Conservation (phyloP, 2,888 invertebrate species). For the Icerya purchasi region DNA sequence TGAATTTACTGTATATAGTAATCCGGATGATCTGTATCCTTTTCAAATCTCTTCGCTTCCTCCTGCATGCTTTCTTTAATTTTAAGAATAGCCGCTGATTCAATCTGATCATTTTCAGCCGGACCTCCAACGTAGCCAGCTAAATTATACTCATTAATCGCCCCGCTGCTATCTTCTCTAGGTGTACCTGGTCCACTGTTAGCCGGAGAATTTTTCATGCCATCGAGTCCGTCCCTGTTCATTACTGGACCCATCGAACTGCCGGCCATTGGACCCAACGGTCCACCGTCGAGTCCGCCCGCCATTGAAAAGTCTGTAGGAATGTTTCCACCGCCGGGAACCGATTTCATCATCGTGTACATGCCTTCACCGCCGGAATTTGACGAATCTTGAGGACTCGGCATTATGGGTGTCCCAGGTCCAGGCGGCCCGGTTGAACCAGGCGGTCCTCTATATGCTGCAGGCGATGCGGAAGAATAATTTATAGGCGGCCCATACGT, state of each 20-base stretch:
- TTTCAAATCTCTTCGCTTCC: conserved; percentile 96
- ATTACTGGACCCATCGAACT: conserved; percentile 71
- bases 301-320: conserved; percentile 35
- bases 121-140: conserved; percentile 62
- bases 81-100: conserved; percentile 98
- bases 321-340: conserved; percentile 64
- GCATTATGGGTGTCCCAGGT: conserved; percentile 87
- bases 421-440: conserved; percentile 84
- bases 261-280: conserved; percentile 68
- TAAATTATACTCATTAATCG: conserved; percentile 89
- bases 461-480: conserved; percentile 90
- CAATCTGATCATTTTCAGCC: conserved; percentile 78
- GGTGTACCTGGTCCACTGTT: conserved; percentile 87
- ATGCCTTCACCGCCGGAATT: conserved; percentile 70
- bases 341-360: conserved; percentile 93
- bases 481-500: conserved; percentile 86
- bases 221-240: conserved; percentile 83
- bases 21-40: conserved; percentile 90
- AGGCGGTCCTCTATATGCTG: conserved; percentile 85
- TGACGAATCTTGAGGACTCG: conserved; percentile 56
- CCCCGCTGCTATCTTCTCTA: conserved; percentile 78
- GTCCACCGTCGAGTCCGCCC: conserved; percentile 44
- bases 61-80: conserved; percentile 99
- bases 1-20: conserved; percentile 83
- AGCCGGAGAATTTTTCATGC: conserved; percentile 95